Evolutionary conservation across 2,113 vertebrate genomes (phyloP), one percentile per base, ranked within the genome.

Genomic region (Rhinolophus ferrumequinum): DNA sequence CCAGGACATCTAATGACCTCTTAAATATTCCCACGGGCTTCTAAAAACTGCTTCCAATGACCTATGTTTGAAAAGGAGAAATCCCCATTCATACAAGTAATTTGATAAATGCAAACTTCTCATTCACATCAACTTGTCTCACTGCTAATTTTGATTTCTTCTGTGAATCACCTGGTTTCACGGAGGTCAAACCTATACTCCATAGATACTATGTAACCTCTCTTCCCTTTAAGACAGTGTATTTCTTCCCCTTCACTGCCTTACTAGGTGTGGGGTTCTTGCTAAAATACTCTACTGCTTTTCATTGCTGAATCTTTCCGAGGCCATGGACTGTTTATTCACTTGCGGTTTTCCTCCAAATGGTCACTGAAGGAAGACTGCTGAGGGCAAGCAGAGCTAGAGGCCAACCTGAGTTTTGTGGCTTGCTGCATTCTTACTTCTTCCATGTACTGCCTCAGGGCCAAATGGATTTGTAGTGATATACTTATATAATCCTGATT

Each of bases 401-500:
- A 28, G 60, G 13, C 5, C 0, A 24, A 22, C 62, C 67, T 62
- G 79, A 35, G 30, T 47, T 72, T 24, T 13, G n/a, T 15, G 5
- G 11, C 54, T 75, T 4, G 4, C 6, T 18, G 15, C 26, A 11
- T 87, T 76, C 62, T 52, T 11, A 60, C 7, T 87, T 35, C 82
- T 70, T 15, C 64, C 24, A 84, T 79, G 56, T 41, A 11, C 11
- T 16, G 58, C 70, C 85, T 33, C 22, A 2, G 52, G 87, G 67
- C 64, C 60, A 90, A 41, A 64, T 92, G 93, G 56, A 70, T 86
- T 60, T 41, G 15, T 15, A 66, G 47, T 72, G 47, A 88, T 93
- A 19, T 9, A 79, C 47, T 93, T 69, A 88, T 10, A 80, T 83
- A 96, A 92, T 92, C 83, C 64, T 60, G 56, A 97, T 58, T 94